Conservation (phyloP, 92 coral and sea anemone species). For the Bergia puertoricense region DNA sequence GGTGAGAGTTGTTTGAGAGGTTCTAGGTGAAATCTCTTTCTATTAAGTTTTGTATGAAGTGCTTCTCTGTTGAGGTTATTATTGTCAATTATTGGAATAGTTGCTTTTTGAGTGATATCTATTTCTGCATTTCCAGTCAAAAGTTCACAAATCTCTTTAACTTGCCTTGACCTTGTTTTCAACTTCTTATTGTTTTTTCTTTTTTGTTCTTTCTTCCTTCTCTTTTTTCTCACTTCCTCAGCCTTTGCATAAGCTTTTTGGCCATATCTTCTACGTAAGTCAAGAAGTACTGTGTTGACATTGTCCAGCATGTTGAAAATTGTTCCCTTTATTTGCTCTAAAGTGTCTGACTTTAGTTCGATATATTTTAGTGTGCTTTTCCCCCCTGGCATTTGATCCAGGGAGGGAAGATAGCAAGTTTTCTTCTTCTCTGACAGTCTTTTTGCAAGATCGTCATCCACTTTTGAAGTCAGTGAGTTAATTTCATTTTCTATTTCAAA, state of each 20-base stretch:
- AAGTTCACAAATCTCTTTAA: neutral
- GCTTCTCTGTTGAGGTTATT: conserved; percentile 17
- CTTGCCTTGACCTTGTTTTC: neutral
- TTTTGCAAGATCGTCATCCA: neutral
- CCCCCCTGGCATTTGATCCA: conserved; percentile 50
- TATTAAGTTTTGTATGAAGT: neutral
- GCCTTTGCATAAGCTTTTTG: conserved; percentile 9
- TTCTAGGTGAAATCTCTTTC: conserved; percentile 13
- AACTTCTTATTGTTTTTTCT: conserved; percentile 36
- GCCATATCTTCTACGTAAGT: conserved; percentile 8
- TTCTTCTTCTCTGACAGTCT: conserved; percentile 39
- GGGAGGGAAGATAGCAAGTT: conserved; percentile 30
- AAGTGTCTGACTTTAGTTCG: neutral
- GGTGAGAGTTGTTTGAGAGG: conserved; percentile 25
- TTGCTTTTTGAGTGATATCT: conserved; percentile 16
- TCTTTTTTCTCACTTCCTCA: conserved; percentile 23
- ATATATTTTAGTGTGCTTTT: neutral
- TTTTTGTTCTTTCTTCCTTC: conserved; percentile 28
- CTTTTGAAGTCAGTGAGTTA: too few relatives aligned
- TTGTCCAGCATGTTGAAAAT: conserved; percentile 25
- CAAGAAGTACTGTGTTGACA: conserved; percentile 21
- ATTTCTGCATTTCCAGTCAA: neutral
- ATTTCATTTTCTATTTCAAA: too few relatives aligned
- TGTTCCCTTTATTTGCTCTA: too few relatives aligned
- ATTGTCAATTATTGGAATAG: neutral